Conservation (phyloP, 2,888 invertebrate species). For the Cheilosia scutellata region DNA sequence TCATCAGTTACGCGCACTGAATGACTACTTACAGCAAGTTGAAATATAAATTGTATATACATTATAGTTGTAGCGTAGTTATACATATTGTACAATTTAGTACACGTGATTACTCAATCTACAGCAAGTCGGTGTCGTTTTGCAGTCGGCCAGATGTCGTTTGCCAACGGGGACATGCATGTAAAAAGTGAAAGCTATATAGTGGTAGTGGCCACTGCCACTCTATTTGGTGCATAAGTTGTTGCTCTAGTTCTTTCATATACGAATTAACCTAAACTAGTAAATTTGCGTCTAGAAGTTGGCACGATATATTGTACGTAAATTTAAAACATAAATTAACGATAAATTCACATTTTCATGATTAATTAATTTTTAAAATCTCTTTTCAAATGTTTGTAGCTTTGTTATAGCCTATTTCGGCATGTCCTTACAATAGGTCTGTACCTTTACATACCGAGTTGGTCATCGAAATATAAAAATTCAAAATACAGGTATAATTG, state of each 20-base stretch:
- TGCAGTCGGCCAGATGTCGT: conserved; percentile 50
- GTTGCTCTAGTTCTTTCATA: conserved; percentile 51
- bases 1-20: conserved; percentile 10
- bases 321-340: neutral
- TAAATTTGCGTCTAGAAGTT: neutral
- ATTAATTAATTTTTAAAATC: no score
- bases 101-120: conserved; percentile 53
- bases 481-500: no score
- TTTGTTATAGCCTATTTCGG: no score
- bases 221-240: conserved; percentile 11
- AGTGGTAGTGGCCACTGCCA: conserved; percentile 1
- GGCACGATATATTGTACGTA: neutral
- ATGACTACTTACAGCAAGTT: conserved; percentile 52
- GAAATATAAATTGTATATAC: conserved; percentile 1
- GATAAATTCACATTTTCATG: no score
- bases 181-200: conserved; percentile 65
- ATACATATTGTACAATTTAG: conserved; percentile 28
- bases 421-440: no score
- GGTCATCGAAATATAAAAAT: no score
- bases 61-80: no score
- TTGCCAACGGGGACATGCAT: conserved; percentile 41
- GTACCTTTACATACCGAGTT: no score
- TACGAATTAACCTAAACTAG: neutral
- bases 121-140: conserved; percentile 15
- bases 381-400: no score